phyloP scores from a whole-genome alignment of 1,140 invertebrate species.

The Temnothorax nylanderi region DNA sequence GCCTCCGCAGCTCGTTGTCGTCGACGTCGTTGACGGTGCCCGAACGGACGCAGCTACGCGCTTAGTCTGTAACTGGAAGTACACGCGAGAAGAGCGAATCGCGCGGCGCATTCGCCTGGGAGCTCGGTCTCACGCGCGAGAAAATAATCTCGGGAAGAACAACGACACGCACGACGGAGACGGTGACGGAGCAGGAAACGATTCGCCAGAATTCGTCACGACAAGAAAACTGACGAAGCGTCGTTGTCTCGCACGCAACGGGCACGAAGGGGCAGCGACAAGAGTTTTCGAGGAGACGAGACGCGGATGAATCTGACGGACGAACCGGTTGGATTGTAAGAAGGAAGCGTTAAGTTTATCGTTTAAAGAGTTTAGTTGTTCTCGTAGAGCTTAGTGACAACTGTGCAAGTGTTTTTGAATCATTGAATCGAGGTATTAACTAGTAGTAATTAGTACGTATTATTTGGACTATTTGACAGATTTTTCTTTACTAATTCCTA shows the following conservation, averaged over 20 bases:
- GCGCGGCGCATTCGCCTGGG: not conserved
- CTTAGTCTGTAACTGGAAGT: slow-evolving; percentile 77
- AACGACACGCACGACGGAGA: not conserved
- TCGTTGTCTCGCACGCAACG: slow-evolving; percentile 6
- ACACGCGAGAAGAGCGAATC: slow-evolving; percentile 63
- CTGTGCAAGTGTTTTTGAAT: not conserved
- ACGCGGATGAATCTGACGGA: slow-evolving; percentile 42
- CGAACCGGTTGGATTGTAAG: slow-evolving; percentile 32
- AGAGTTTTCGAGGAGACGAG: not conserved
- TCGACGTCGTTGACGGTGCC: slow-evolving; percentile 57
- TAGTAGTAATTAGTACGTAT: not conserved
- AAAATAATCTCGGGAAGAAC: not conserved
- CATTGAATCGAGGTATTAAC: not conserved
- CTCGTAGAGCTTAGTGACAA: not conserved
- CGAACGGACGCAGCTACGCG: slow-evolving; percentile 59
- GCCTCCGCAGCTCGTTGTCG: slow-evolving; percentile 22
- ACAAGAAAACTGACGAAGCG: not conserved
- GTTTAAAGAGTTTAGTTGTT: not conserved
- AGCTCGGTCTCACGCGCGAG: slow-evolving; percentile 7
- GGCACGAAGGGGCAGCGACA: not conserved
- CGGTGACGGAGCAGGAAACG: not conserved
- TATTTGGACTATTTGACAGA: not conserved
- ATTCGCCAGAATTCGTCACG: slow-evolving; percentile 11
- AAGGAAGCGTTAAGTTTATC: not conserved
- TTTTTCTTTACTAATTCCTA: not conserved